A percentile compares a stretch with the other conserved stretches of the same genome.
Evolutionary conservation across 2,888 invertebrate species (phyloP).

Genomic region (Elmis aenea): DNA sequence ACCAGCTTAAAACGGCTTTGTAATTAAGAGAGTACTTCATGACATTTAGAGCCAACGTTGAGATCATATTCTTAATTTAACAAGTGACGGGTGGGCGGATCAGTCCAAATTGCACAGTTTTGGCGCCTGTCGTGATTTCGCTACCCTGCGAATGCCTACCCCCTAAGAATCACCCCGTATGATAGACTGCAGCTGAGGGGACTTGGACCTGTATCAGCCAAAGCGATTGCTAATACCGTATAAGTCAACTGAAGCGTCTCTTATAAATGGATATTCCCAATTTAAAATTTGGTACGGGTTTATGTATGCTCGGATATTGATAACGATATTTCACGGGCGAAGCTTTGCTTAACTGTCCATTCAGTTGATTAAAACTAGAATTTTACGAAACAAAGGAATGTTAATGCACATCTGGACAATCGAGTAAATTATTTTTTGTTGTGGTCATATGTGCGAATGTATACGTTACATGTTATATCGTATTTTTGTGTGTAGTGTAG

Average conservation of each 20-base stretch:
- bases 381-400: too few species aligned
- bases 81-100: constrained; percentile 41
- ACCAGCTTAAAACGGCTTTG: constrained; percentile 15
- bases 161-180: constrained; percentile 29
- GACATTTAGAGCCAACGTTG: too few species aligned
- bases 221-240: constrained; percentile 47
- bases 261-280: constrained; percentile 50
- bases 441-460: too few species aligned
- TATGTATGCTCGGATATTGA: too few species aligned
- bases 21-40: too few species aligned
- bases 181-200: constrained; percentile 42
- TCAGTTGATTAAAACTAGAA: too few species aligned
- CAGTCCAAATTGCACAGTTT: constrained; percentile 39
- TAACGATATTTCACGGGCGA: too few species aligned
- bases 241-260: constrained; percentile 47
- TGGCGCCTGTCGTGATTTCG: constrained; percentile 43
- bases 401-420: too few species aligned
- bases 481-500: too few species aligned
- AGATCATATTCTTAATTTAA: constrained; percentile 46
- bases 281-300: constrained; percentile 40
- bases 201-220: constrained; percentile 42
- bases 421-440: too few species aligned
- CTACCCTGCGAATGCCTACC: constrained; percentile 20
- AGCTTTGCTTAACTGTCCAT: too few species aligned
- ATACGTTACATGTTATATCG: too few species aligned